These are phyloP conservation scores for Schrankia costaestrigalis DNA, from an alignment of 2,888 invertebrate genomes.

Conservation along the genomic window DNA sequence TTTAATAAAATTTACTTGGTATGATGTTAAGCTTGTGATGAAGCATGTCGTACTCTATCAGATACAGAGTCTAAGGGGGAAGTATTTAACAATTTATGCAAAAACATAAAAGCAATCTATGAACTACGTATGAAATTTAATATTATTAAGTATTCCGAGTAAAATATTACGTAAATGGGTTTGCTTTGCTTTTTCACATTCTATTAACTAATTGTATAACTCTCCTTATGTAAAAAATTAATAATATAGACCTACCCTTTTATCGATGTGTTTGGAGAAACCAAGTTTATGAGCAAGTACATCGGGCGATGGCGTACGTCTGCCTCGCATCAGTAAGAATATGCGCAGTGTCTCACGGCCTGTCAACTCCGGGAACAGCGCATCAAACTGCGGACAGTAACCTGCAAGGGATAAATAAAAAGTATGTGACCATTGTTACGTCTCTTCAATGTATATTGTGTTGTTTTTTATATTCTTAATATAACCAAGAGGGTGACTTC, in stretches of 20 bases:
- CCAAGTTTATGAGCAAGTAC: conserved; percentile 79
- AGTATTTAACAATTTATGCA: too few species aligned
- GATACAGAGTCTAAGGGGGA: not conserved
- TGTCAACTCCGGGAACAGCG: conserved; percentile 85
- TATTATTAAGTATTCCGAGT: not conserved
- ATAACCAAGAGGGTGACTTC: too few species aligned
- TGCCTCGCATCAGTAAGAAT: conserved; percentile 84
- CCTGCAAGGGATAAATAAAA: conserved; percentile 54
- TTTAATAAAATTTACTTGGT: not conserved
- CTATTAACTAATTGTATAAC: not conserved
- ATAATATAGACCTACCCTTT: conserved; percentile 59
- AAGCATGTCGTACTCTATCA: not conserved
- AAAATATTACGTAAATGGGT: not conserved
- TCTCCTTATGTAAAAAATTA: not conserved
- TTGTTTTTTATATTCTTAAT: too few species aligned
- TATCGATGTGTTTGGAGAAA: conserved; percentile 82
- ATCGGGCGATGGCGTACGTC: conserved; percentile 65
- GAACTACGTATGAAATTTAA: too few species aligned
- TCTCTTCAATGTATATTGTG: too few species aligned
- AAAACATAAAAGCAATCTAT: too few species aligned
- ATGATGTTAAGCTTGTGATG: not conserved
- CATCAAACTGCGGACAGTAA: conserved; percentile 90
- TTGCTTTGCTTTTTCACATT: too few species aligned
- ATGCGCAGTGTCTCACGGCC: conserved; percentile 85
- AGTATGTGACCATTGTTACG: too few species aligned